These are phyloP conservation scores for Cherax quadricarinatus DNA, from an alignment of 1,140 invertebrate species.

Conservation along the genomic window DNA sequence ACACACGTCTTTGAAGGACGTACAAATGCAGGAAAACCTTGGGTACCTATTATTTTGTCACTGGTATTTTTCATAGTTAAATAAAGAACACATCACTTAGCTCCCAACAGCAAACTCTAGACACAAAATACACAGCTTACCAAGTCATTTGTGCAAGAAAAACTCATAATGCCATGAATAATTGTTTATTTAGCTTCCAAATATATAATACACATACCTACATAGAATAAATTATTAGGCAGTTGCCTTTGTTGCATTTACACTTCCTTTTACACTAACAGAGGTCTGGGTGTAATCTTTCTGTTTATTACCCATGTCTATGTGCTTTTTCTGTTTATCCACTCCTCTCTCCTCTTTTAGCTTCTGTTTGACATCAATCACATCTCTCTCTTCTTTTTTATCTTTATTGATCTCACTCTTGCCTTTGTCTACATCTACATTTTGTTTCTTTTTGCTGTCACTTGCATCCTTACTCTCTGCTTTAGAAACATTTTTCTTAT, in stretches of 20 bases:
- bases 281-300: too few relatives aligned
- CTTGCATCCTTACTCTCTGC: neutral
- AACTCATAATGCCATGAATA: neutral
- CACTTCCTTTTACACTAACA: neutral
- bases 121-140: neutral
- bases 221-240: neutral
- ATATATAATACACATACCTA: neutral
- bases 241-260: neutral
- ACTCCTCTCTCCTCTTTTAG: neutral
- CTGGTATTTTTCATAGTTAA: too few relatives aligned
- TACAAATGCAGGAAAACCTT: too few relatives aligned
- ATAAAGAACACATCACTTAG: too few relatives aligned
- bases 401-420: neutral
- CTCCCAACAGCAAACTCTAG: too few relatives aligned
- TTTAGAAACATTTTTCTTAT: neutral
- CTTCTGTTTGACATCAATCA: neutral
- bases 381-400: neutral
- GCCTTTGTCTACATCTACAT: neutral
- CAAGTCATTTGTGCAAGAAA: neutral
- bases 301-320: neutral
- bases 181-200: neutral
- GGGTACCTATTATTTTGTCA: too few relatives aligned
- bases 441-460: neutral
- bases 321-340: neutral
- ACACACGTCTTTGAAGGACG: too few relatives aligned